A percentile compares a stretch with the other conserved stretches of the same genome.
phyloP scores from a whole-genome alignment of 2,113 vertebrate species.

The Ardeotis arabs region DNA sequence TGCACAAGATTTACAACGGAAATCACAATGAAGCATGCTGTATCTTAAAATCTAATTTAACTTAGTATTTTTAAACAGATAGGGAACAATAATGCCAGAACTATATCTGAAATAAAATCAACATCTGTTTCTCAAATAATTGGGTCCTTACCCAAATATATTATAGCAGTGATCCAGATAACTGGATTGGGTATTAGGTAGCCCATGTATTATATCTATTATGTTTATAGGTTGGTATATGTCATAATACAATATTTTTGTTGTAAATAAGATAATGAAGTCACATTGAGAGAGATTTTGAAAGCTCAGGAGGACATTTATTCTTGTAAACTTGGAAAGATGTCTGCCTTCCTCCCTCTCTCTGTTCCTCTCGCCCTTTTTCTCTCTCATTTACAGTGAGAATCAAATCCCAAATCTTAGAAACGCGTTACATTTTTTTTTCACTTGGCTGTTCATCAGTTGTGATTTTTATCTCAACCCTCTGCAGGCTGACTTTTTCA shows the following conservation, averaged over 20 bases:
- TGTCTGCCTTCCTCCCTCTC: not conserved
- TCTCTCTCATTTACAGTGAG: not conserved
- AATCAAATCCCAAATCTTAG: not conserved
- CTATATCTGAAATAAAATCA: not conserved
- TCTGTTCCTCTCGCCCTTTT: not conserved
- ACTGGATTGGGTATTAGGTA: not conserved
- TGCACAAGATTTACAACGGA: not conserved
- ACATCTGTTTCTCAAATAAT: not conserved
- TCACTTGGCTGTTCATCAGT: not conserved
- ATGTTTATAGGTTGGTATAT: not conserved
- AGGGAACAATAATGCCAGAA: not conserved
- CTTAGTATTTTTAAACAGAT: not conserved
- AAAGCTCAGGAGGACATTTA: not conserved
- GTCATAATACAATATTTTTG: not conserved
- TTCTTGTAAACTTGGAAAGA: not conserved
- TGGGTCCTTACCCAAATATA: not conserved
- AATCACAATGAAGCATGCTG: not conserved
- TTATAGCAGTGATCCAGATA: not conserved
- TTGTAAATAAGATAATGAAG: not conserved
- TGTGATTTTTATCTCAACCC: not conserved
- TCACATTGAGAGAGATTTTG: not conserved
- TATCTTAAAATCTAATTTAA: constrained; percentile 16
- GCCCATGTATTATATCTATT: not conserved
- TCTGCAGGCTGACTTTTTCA: not conserved
- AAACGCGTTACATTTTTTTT: not conserved